Base-by-base conservation (phyloP, 2,113 vertebrate genomes). In the Odocoileus hemionus region DNA sequence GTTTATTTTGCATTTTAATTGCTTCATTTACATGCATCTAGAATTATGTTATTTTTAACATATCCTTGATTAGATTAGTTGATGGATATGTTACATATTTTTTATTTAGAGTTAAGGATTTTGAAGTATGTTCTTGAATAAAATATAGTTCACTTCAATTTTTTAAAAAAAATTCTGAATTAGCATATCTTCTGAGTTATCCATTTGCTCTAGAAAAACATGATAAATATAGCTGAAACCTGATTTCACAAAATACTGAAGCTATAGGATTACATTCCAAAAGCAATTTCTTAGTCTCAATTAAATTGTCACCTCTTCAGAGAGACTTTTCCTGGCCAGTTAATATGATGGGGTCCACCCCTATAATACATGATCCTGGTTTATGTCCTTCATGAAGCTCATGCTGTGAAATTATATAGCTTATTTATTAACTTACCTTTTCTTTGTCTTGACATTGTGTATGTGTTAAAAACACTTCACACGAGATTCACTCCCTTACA, bases 1-100 rank as follows among this genome's bases (percentile, higher is more conserved):
- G 93, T 97, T 87, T 67, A 86, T 79, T 95, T 95, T 95, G 76
- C 47, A 91, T 88, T 88, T 64, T 79, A 96, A 95, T 93, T 45
- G 70, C 47, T 83, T 93, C 47, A 95, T 61, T 93, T 95, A 43
- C 43, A 86, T 89, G 23, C 5, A 86, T 86, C 33, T 95, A 45
- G 12, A 91, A 58, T 91, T 55, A 50, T 55, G n/a, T 26, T 83
- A 80, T 84, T 95, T 95, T 91, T 79, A 91, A 86, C 30, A 64
- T 52, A 80, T 36, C 45, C 33, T 61, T 95, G 92, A 93, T 90
- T 93, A 55, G 33, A 92, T 70, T 78, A 95, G 30, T 78, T 45
- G 25, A 93, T 60, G 6, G 25, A 7, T 74, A 70, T 52, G 36
- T 52, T 80, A 30, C 25, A 67, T 97, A 8, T 54, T 92, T 89